These are phyloP conservation scores for Notocelia uddmanniana DNA, from an alignment of 2,888 invertebrate species.

Conservation along the genomic window DNA sequence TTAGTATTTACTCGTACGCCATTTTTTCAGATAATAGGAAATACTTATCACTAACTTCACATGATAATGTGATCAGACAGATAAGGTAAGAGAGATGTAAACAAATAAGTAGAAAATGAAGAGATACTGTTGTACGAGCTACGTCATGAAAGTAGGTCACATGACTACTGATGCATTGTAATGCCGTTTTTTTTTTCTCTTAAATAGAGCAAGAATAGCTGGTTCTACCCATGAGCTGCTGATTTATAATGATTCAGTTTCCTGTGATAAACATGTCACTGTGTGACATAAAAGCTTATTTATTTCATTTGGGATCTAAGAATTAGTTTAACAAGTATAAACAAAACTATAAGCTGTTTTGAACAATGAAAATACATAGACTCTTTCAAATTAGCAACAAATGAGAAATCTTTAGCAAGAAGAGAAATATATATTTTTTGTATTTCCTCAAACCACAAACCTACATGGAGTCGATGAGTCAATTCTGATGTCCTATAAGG, in stretches of 20 bases:
- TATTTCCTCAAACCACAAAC: no score
- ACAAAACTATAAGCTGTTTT: no score
- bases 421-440: no score
- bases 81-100: slow-evolving; percentile 9
- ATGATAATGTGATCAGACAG: neutral
- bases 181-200: slow-evolving; percentile 19
- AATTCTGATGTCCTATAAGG: no score
- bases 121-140: slow-evolving; percentile 8
- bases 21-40: neutral
- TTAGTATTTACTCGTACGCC: slow-evolving; percentile 15
- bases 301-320: neutral
- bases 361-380: no score
- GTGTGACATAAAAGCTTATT: neutral
- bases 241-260: neutral
- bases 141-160: slow-evolving; percentile 34
- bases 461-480: no score
- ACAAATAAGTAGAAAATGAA: slow-evolving; percentile 10
- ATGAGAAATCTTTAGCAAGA: no score
- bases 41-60: slow-evolving; percentile 16
- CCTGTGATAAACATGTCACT: neutral
- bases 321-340: neutral
- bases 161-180: slow-evolving; percentile 29
- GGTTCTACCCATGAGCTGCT: neutral
- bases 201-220: neutral
- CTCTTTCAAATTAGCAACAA: no score